Evolutionary conservation across 2,797 vertebrate genomes (phyloP), one percentile per base, ranked within the genome.

Genomic region (Bovichtus diacanthus): DNA sequence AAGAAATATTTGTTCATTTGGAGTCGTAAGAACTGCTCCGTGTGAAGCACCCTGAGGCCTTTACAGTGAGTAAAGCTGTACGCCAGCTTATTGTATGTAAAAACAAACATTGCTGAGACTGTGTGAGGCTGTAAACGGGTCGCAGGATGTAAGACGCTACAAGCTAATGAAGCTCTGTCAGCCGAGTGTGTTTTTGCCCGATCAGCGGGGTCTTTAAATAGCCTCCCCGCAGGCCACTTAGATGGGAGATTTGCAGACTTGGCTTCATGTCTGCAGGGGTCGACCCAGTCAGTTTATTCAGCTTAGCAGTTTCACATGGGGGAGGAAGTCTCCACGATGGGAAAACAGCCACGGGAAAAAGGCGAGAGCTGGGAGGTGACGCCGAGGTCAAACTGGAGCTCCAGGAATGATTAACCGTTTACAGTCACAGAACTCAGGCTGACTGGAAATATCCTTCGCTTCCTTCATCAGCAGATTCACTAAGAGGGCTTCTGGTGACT

Each of bases 261-360:
- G 73, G 67, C 77, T 68, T 60, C 29, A 15, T 70, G 72, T 84
- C 83, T 58, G 10, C 41, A 36, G 76, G 79, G 81, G 86, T 83
- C 80, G 49, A 70, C 53, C 63, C 54, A 47, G 85, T 83, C 71
- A 13, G 82, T 87, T 87, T 87, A 79, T 82, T 84, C 86, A 88
- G 88, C 91, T 92, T 87, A 88, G 76, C 74, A 23, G 72, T 83
- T 89, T 91, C 91, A 87, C 91, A 91, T 78, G 59, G 77, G 77
- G 81, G 76, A 80, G 74, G 79, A 78, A 76, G 81, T 75, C 27
- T 61, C 78, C 72, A 15, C n/a, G 72, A 55, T 84, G 85, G 78
- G 81, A 87, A 87, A 82, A 27, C 76, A 62, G 73, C 69, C 55
- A 50, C 39, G 18, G 68, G 78, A 59, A 78, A 55, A 61, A 34